phyloP scores from a whole-genome alignment of 2,888 invertebrate species.

The Acheta domesticus region DNA sequence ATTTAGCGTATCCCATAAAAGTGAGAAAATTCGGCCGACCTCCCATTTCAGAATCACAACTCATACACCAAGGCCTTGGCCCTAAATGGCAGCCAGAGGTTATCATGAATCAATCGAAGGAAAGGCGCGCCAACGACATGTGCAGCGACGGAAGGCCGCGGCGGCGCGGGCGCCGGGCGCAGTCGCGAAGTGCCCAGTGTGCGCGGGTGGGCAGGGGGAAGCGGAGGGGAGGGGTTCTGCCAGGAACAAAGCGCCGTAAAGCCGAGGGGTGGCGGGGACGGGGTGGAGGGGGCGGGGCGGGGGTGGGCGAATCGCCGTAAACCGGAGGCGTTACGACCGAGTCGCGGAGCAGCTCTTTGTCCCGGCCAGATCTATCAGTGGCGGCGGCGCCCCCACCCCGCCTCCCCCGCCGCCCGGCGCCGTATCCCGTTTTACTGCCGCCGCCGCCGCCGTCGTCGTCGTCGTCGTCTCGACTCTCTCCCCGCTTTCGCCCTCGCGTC shows the following conservation, averaged over 20 bases:
- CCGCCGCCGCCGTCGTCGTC: too few relatives aligned
- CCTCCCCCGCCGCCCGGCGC: background rate
- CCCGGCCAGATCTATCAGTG: background rate
- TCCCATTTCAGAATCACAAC: too few relatives aligned
- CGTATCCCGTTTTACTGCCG: background rate
- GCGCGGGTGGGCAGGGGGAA: background rate
- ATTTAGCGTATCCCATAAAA: too few relatives aligned
- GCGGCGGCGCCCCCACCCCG: background rate
- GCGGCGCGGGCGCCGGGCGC: background rate
- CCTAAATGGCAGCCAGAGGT: too few relatives aligned
- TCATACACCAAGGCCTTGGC: too few relatives aligned
- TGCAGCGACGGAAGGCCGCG: too few relatives aligned
- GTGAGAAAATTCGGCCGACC: too few relatives aligned
- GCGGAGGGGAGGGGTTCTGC: background rate
- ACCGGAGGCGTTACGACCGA: background rate
- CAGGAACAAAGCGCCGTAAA: background rate
- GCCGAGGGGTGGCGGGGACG: background rate
- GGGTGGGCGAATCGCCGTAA: slow-evolving; percentile 6
- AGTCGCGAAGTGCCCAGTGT: background rate
- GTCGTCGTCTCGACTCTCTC: background rate
- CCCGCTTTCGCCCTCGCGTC: background rate
- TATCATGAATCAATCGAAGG: too few relatives aligned
- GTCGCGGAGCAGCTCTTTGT: background rate
- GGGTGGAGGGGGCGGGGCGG: background rate
- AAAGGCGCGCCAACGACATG: too few relatives aligned